A percentile compares a stretch with the other conserved stretches of the same genome.
These are phyloP conservation scores for Sigmodon hispidus DNA, from an alignment of 2,113 vertebrate genomes.

Conservation along the genomic window DNA sequence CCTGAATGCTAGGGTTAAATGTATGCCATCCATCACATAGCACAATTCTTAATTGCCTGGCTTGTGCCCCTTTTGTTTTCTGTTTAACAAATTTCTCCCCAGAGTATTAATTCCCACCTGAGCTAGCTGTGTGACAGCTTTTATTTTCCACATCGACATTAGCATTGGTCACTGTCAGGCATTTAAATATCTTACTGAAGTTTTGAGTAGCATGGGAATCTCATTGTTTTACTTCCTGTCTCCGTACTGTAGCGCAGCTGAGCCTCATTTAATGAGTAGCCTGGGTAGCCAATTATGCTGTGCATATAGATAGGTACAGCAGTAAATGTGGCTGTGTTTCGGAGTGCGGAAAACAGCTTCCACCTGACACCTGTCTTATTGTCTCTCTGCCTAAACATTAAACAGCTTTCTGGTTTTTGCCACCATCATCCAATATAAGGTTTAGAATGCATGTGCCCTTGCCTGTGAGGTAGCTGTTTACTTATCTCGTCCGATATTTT, in stretches of 20 bases:
- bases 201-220: neutral
- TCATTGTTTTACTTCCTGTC: constrained; percentile 10
- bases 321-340: neutral
- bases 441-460: neutral
- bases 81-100: neutral
- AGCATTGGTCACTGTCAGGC: neutral
- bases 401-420: neutral
- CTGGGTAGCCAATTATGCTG: too few relatives aligned
- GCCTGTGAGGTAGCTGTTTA: neutral
- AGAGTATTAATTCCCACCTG: neutral
- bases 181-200: neutral
- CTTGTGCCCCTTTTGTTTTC: neutral
- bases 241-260: neutral
- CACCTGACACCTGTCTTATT: neutral
- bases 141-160: neutral
- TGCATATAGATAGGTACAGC: neutral
- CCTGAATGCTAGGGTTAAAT: neutral
- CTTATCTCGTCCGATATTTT: neutral
- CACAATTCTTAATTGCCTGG: neutral
- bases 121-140: neutral
- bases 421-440: neutral
- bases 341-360: neutral
- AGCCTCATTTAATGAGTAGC: neutral
- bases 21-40: too few relatives aligned
- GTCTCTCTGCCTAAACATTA: neutral